Base-by-base conservation (phyloP, 2,888 invertebrate genomes). In the Coremacera marginata region DNA sequence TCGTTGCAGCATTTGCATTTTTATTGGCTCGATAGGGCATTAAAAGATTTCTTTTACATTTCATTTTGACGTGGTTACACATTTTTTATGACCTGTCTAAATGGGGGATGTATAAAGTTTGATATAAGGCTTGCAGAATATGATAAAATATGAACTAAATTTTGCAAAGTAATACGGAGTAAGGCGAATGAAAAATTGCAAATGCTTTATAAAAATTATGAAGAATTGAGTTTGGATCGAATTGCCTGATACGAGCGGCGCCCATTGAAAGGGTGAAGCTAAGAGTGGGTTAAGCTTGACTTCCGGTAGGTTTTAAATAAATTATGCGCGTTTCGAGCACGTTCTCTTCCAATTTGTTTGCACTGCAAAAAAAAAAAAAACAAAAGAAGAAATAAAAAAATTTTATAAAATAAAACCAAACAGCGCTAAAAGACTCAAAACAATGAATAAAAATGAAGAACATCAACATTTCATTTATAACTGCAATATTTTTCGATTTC, bases 251-350 rank as follows among this genome's bases (percentile, higher is more conserved):
- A 34, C 7, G 25, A 31, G 57, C 55, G 37, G 57, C 55, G 37
- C 70, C 34, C 37, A 37, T 44, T 60, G 34, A 27, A 55, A 22
- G 19, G 70, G 25, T 11, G 9, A 51, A 55, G 27, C 14, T 8
- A 19, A 3, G n/a, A 44, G 22, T 34, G 60, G 25, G 60, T 22
- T 37, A 22, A 25, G 25, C 22, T 51, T 31, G 9, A 11, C 65
- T 25, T 19, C 49, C 52, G n/a, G 65, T 67, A 19, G 68, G 19
- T 49, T 68, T 67, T 67, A 74, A 74, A 74, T 74, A 74, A 74
- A 67, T 74, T 65, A 74, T 74, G 25, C 63, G 51, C 51, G 49
- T 11, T 52, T 73, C 73, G 34, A 65, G 49, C 73, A 73, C 73
- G 63, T 73, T 63, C 73, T n/a, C 14, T 34, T 22, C 9, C 63